Base-by-base conservation (phyloP, 2,113 vertebrate species). In the Saguinus midas region DNA sequence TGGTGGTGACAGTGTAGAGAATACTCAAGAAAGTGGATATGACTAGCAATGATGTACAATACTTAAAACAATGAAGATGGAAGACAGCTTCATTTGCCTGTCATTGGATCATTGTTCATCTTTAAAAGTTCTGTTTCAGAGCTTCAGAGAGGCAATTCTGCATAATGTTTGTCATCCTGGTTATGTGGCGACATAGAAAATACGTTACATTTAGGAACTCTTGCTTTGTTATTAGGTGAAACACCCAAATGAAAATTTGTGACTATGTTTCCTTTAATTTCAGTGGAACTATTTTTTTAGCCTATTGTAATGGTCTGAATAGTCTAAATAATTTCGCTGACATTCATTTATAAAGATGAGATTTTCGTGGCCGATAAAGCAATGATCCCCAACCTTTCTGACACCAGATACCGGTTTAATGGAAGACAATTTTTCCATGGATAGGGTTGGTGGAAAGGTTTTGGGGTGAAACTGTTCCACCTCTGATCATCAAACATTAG, bases 311-410 rank as follows among this genome's bases (percentile, higher is more conserved):
- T 75, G 25, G 92, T 48, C 11, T 45, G 29, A 95, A 72, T 73
- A 97, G 85, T n/a, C 21, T 84, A 92, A 93, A 89, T 89, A 21
- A 32, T 94, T 90, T 84, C 48, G 40, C 57, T 70, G 57, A 84
- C 21, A 40, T 87, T 87, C 43, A 66, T 70, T 95, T 83, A 55
- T 94, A 94, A 96, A 68, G 37, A 85, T 48, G 50, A 68, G 58
- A 68, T 75, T 91, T 95, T 78, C 85, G 81, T 86, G n/a, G 14
- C 8, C 75, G 40, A 13, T 64, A 64, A 64, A 64, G 27, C 61
- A 64, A 12, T 64, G 5, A 64, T 64, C 61, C 61, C 27, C 27
- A 29, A 64, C 61, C 61, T 32, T 64, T 64, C 13, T 64, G 61
- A 29, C 61, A 64, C 61, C 61, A 64, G 61, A 32, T 64, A 32